Base-by-base conservation (phyloP, 2,888 invertebrate species). In the Drosophila formosana region DNA sequence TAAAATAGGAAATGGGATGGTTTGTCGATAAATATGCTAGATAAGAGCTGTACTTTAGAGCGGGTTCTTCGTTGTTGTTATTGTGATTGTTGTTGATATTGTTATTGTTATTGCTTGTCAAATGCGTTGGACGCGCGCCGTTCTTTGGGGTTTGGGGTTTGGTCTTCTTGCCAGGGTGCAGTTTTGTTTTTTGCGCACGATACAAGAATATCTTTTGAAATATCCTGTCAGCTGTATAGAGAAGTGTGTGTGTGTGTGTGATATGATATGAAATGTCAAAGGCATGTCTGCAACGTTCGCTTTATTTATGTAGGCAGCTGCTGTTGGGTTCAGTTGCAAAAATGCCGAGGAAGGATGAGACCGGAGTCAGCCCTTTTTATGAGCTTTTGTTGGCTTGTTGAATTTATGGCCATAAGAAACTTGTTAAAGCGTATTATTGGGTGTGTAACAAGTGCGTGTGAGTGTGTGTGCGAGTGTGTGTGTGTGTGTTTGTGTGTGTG, bases 371-470 rank as follows among this genome's bases (percentile, higher is more conserved):
- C 85, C 82, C 88, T 88, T 88, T 88, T 83, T 83, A 88, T 82
- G 88, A 80, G 83, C 80, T 86, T 82, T 80, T 86, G 89, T 86
- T 81, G 68, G 75, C 81, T 89, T 89, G 89, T 78, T 87, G 82
- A 84, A 89, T 89, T 85, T 85, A 89, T 89, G 82, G 80, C 84
- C 82, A 89, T 84, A 89, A 89, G 85, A 80, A 85, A 89, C 89
- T 85, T 87, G 85, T 89, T 85, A 87, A 80, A 81, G 84, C 89
- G 67, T 74, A 84, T 89, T 85, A 85, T 89, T 89, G 85, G 85
- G 89, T 85, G 87, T 85, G 85, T 89, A 83, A 89, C 84, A 87
- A 83, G 81, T 68, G 66, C 66, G 63, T 65, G 63, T 34, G 60
- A 57, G 41, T 56, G 51, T 64, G 68, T 69, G 56, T 67, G 57